A percentile compares a stretch with the other conserved stretches of the same genome.
These are phyloP conservation scores for Aldrovandia affinis DNA, from an alignment of 2,797 vertebrate genomes.

Conservation along the genomic window DNA sequence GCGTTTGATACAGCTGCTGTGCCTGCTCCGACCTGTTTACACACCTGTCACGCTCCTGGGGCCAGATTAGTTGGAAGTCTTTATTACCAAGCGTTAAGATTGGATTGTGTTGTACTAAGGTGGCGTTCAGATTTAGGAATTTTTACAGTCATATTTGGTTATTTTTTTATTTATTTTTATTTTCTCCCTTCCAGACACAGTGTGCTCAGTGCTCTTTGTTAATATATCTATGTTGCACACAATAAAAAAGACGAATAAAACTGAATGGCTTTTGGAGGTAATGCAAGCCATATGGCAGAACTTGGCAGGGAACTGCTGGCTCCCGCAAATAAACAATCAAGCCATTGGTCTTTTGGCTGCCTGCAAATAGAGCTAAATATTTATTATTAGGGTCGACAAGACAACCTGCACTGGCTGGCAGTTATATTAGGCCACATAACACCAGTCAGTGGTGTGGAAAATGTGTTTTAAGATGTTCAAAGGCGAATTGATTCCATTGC, in stretches of 20 bases:
- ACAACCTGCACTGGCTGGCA: constrained; percentile 3
- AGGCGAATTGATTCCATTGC: not conserved
- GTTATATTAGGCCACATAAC: not conserved
- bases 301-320: constrained; percentile 2
- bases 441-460: not conserved
- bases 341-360: not conserved
- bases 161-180: not conserved
- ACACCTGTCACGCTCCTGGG: constrained; percentile 59
- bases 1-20: constrained; percentile 62
- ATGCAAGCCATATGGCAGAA: not conserved
- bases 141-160: not conserved
- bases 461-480: not conserved
- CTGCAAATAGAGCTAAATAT: constrained; percentile 6
- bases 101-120: not conserved
- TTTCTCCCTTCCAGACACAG: not conserved
- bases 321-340: not conserved
- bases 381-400: not conserved
- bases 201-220: not conserved
- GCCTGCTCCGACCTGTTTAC: constrained; percentile 67
- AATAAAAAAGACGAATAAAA: not conserved
- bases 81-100: not conserved
- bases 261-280: not conserved
- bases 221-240: not conserved
- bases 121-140: not conserved
- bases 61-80: not conserved